These are phyloP conservation scores for Cephalotes varians DNA, from an alignment of 2,888 invertebrate species.

Conservation along the genomic window DNA sequence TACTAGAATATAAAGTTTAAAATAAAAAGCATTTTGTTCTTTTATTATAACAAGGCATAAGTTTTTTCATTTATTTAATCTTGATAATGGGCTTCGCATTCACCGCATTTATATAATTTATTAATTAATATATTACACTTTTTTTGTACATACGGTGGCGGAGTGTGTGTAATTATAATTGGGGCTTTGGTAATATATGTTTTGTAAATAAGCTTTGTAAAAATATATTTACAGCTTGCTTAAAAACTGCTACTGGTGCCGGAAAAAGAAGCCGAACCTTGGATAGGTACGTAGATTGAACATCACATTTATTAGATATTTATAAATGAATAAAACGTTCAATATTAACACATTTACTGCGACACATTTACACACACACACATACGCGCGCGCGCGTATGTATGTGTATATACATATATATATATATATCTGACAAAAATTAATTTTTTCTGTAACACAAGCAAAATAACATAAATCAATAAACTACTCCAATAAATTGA, in stretches of 20 bases:
- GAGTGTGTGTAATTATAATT: neutral
- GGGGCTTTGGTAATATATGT: neutral
- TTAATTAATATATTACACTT: neutral
- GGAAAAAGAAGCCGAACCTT: neutral
- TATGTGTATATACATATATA: no score
- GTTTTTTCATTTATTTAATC: neutral
- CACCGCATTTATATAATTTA: no score
- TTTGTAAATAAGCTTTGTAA: constrained; percentile 33
- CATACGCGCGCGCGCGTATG: no score
- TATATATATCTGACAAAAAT: no score
- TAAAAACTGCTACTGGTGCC: constrained; percentile 52
- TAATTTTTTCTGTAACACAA: no score
- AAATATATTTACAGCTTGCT: constrained; percentile 52
- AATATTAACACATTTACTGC: no score
- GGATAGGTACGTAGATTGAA: constrained; percentile 12
- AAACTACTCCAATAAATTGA: no score
- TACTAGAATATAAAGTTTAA: no score
- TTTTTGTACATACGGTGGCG: neutral
- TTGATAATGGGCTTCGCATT: neutral
- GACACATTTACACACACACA: no score
- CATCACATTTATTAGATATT: neutral
- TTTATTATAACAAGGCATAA: neutral
- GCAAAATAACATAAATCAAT: no score
- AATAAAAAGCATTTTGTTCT: neutral
- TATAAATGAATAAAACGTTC: neutral